Evolutionary conservation across 2,113 vertebrate genomes (phyloP).

Genomic region (Sturnus vulgaris): DNA sequence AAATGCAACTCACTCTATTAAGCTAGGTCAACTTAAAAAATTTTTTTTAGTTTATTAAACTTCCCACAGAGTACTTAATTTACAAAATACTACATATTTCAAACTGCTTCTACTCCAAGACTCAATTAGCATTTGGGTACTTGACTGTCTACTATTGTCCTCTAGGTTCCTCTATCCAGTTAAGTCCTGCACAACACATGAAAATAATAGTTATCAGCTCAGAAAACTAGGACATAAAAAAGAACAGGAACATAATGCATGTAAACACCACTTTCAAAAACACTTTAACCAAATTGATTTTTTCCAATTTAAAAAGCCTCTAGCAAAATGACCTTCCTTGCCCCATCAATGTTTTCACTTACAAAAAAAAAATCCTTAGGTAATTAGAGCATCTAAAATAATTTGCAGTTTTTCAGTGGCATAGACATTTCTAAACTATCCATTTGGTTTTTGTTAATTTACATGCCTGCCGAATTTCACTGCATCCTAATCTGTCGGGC

Average conservation of each 20-base stretch:
- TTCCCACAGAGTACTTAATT: neutral
- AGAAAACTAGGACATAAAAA: neutral
- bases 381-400: neutral
- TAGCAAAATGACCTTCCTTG: neutral
- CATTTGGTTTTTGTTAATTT: slow-evolving; percentile 4
- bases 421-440: slow-evolving; percentile 19
- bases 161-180: neutral
- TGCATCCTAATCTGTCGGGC: neutral
- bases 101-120: neutral
- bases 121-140: neutral
- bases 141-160: neutral
- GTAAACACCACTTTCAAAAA: neutral
- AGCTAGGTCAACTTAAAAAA: neutral
- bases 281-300: neutral
- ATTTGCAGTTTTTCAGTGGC: neutral
- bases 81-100: neutral
- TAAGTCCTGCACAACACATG: neutral
- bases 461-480: neutral
- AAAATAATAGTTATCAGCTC: neutral
- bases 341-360: neutral
- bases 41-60: neutral
- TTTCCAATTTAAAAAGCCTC: neutral
- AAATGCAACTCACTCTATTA: neutral
- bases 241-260: neutral
- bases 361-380: neutral